These are phyloP conservation scores for Chaetophractus vellerosus DNA, from an alignment of 2,797 vertebrate genomes.

Conservation along the genomic window DNA sequence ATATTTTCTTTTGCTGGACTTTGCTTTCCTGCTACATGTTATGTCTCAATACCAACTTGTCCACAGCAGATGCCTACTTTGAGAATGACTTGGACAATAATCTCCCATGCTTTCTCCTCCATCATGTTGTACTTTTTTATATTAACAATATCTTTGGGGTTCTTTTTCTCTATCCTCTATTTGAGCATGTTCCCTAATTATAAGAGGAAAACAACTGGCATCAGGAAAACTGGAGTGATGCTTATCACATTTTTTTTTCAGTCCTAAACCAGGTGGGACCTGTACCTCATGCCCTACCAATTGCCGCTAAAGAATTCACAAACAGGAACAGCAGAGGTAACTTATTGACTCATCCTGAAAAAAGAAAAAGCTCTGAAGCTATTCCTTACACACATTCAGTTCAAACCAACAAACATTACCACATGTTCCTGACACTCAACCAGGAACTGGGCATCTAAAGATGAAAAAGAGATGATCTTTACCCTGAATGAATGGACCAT, in stretches of 20 bases:
- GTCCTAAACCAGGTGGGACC: neutral
- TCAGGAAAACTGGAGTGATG: neutral
- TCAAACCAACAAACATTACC: conserved; percentile 32
- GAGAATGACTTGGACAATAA: neutral
- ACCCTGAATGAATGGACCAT: neutral
- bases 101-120: neutral
- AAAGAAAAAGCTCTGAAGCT: conserved; percentile 14
- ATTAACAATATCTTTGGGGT: neutral
- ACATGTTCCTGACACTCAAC: neutral
- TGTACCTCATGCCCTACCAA: neutral
- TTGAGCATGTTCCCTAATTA: neutral
- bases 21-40: conserved; percentile 34
- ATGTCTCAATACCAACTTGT: conserved; percentile 68
- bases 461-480: neutral
- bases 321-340: neutral
- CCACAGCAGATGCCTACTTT: conserved; percentile 17
- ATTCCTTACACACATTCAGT: neutral
- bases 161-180: neutral
- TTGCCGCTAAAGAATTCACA: neutral
- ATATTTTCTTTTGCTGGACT: conserved; percentile 27
- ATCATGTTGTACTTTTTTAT: neutral
- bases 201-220: conserved; percentile 39
- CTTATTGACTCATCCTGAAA: conserved; percentile 42
- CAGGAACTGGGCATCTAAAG: neutral
- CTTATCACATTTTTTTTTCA: neutral